Evolutionary conservation across 2,888 invertebrate genomes (phyloP), one percentile per base, ranked within the genome.

Genomic region (Epinotia demarniana): DNA sequence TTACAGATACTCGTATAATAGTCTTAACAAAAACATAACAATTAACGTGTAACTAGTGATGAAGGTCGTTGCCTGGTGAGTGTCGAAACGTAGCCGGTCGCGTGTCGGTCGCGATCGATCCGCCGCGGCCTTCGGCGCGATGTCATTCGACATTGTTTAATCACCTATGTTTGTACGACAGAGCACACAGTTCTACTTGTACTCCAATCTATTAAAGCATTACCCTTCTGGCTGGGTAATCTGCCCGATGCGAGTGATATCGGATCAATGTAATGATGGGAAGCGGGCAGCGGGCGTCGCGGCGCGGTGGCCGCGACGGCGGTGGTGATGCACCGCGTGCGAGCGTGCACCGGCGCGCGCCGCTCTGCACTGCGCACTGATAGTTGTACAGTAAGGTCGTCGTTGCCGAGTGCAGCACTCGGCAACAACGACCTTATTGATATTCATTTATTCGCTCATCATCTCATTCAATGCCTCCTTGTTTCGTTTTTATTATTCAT

Each of bases 1-100:
- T 27, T 49, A 49, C 64, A n/a, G 64, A 49, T 39, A 64, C 43
- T 68, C 57, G 57, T 68, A n/a, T 23, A 43, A 43, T 58, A 43
- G 16, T 58, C 43, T 68, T 43, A 43, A 67, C 55, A 53, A 67
- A 68, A 68, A 68, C 57, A 68, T 4, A 57, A 57, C 57, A 43
- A 33, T 39, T 57, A 68, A 57, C 19, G 43, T 68, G 13, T 57
- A 67, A 57, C 39, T 67, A 13, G 43, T 58, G 19, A 68, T 39
- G 68, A 58, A 68, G 68, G 67, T 57, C 33, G 67, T 57, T 19
- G 55, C 39, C 19, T 3, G 33, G 53, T 33, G 57, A 13, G 68
- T 58, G 68, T 68, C 57, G 43, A 19, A 58, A 4, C 23, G 57
- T 16, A 18, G 55, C 55, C 57, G 67, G 18, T 57, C 67, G 39